Evolutionary conservation across 2,797 vertebrate genomes (phyloP).

Genomic region (Chaetophractus vellerosus): DNA sequence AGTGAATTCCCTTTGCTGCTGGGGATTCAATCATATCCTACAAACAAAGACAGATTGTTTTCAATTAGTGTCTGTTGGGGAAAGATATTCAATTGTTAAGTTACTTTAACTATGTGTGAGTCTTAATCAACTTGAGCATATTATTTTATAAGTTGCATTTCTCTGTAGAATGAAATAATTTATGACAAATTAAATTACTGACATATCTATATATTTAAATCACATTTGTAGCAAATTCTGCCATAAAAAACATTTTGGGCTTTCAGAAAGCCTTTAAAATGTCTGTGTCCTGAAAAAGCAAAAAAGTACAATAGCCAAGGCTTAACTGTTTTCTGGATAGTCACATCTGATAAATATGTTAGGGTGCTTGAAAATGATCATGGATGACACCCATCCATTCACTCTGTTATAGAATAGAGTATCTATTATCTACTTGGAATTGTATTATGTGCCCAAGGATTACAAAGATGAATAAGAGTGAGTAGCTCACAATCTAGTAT

Average conservation of each 20-base stretch:
- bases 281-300: not conserved
- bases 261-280: constrained; percentile 66
- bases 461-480: not conserved
- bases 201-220: constrained; percentile 44
- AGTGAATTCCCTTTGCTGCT: constrained; percentile 86
- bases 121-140: constrained; percentile 70
- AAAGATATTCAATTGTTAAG: constrained; percentile 71
- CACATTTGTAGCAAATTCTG: not conserved
- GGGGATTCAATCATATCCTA: constrained; percentile 85
- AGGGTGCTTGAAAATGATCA: constrained; percentile 5
- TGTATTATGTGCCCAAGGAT: not conserved
- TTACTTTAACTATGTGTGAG: constrained; percentile 37
- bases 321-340: constrained; percentile 24
- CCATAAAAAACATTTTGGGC: not conserved
- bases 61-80: constrained; percentile 76
- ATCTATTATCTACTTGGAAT: not conserved
- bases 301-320: not conserved
- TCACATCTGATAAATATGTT: constrained; percentile 41
- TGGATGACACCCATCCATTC: not conserved
- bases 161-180: constrained; percentile 38
- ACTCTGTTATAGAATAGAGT: not conserved
- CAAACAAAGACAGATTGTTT: constrained; percentile 85
- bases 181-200: constrained; percentile 27
- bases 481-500: not conserved
- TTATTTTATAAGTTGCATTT: constrained; percentile 56